These are phyloP conservation scores for Plecotus auritus DNA, from an alignment of 2,113 vertebrate species.

Conservation along the genomic window DNA sequence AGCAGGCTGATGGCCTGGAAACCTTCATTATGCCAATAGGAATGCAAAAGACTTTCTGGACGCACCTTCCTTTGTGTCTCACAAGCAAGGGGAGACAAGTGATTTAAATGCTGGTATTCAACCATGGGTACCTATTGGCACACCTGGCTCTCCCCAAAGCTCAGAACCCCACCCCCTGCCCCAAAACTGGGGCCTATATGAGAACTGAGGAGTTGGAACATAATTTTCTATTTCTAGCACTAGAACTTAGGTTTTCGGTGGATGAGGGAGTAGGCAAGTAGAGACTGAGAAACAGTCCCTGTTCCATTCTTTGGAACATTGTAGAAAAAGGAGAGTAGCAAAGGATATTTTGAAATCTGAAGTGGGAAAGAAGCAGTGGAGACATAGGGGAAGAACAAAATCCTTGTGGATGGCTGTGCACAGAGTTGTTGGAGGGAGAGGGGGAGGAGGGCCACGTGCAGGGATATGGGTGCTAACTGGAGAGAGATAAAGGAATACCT, in stretches of 20 bases:
- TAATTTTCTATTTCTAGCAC: background rate
- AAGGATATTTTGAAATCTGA: background rate
- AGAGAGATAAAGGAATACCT: background rate
- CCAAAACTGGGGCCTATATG: background rate
- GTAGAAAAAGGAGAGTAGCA: background rate
- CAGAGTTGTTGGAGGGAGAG: background rate
- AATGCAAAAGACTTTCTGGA: no score
- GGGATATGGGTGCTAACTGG: background rate
- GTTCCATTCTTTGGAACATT: background rate
- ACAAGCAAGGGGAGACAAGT: no score
- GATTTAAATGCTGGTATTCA: no score
- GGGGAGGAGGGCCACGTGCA: background rate
- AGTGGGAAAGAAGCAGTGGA: background rate
- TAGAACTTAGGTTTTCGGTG: background rate
- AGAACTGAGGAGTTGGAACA: background rate
- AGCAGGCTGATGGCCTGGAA: no score
- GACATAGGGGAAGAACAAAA: background rate
- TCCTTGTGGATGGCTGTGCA: background rate
- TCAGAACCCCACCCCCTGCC: no score
- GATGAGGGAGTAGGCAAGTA: background rate
- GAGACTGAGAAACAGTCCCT: background rate
- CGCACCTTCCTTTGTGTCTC: no score
- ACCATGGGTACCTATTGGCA: no score
- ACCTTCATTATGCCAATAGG: no score
- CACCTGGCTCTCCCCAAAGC: no score